Evolutionary conservation across 2,797 vertebrate genomes (phyloP), one percentile per base, ranked within the genome.

Genomic region (Chelon labrosus): DNA sequence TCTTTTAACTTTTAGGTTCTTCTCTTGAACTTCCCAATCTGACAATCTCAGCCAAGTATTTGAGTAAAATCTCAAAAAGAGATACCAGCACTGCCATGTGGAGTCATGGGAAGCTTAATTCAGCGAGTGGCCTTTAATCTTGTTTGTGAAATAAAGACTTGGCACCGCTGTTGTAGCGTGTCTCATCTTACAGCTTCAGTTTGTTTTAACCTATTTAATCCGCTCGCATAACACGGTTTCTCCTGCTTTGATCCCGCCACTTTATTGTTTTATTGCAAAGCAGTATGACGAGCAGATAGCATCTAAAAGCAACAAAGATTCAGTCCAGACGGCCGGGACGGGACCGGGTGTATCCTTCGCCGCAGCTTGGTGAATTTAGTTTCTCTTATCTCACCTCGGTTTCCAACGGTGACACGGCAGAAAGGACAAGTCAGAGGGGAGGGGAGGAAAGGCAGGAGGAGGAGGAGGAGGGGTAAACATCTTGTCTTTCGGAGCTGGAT

Each of bases 121-220:
- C 52, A 64, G 49, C 19, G 50, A 75, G 63, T 37, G 58, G 39
- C 67, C 56, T 68, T 80, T 82, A 72, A 84, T 89, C 78, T 75
- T 87, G 84, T 89, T 89, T 85, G 78, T 72, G 72, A 81, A 85
- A 84, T 77, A 80, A 90, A 65, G 67, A 68, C 61, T 77, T 83
- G 77, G 72, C 64, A n/a, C 47, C 20, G 27, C 42, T 22, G 54
- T 77, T 70, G 77, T 62, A 79, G 65, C 16, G n/a, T 61, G 73
- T 87, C 83, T 87, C 77, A 73, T 77, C 51, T 88, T 81, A 79
- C 73, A 58, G 59, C 61, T 66, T 54, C 73, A 79, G 84, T 87
- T 89, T 82, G 78, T 78, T 88, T 85, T 49, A 81, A 83, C 72
- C 71, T 55, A 17, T 80, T 68, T 79, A 80, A 85, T 76, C 78